Evolutionary conservation across 2,797 vertebrate species (phyloP).

Genomic region (Luscinia megarhynchos): DNA sequence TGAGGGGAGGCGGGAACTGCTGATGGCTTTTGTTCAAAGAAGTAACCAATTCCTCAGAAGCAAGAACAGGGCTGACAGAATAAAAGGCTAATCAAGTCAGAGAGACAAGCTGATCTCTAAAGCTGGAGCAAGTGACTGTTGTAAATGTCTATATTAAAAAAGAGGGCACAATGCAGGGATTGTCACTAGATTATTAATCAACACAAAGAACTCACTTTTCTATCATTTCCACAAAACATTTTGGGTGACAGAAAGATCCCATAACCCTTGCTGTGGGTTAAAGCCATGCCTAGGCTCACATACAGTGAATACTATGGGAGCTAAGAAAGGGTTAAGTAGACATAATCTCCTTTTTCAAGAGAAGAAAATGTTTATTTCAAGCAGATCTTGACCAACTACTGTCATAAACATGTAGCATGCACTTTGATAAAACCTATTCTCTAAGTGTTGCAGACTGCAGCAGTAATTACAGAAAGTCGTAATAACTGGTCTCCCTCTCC

Average conservation of each 20-base stretch:
- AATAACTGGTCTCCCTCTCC: slow-evolving; percentile 73
- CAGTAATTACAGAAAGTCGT: slow-evolving; percentile 78
- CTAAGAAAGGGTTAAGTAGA: slow-evolving; percentile 70
- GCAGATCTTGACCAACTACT: slow-evolving; percentile 73
- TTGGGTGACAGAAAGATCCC: not conserved
- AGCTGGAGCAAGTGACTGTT: slow-evolving; percentile 39
- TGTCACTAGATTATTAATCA: slow-evolving; percentile 14
- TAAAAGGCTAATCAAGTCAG: slow-evolving; percentile 42
- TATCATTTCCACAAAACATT: slow-evolving; percentile 25
- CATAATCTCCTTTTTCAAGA: slow-evolving; percentile 51
- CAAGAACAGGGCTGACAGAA: slow-evolving; percentile 19
- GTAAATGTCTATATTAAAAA: slow-evolving; percentile 37
- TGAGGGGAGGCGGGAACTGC: not conserved
- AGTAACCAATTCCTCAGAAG: slow-evolving; percentile 37
- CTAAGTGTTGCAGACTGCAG: slow-evolving; percentile 74
- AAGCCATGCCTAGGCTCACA: not conserved
- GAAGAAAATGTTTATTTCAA: slow-evolving; percentile 69
- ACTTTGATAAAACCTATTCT: slow-evolving; percentile 74
- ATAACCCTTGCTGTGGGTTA: not conserved
- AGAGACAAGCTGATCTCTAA: slow-evolving; percentile 16
- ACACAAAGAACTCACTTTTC: slow-evolving; percentile 36
- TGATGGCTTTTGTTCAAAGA: slow-evolving; percentile 63
- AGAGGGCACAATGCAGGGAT: not conserved
- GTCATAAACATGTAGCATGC: slow-evolving; percentile 71
- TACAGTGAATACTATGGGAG: not conserved